A percentile compares a stretch with the other conserved stretches of the same genome.
Evolutionary conservation across 1,140 invertebrate genomes (phyloP).

Genomic region (Ptiloglossa arizonensis): DNA sequence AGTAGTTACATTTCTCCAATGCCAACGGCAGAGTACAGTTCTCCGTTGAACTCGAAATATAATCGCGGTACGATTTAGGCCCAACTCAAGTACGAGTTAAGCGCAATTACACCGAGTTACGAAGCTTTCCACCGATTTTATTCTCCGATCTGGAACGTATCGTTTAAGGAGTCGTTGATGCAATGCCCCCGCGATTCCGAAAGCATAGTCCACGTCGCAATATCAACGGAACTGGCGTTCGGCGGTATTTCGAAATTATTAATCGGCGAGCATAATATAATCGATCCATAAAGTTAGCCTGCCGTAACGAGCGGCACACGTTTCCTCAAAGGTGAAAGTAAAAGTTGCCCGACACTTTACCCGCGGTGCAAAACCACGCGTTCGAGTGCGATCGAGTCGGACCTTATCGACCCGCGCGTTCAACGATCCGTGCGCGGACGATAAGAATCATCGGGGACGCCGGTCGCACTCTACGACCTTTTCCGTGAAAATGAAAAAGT

Average conservation of each 20-base stretch:
- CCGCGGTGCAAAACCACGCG: slow-evolving; percentile 20
- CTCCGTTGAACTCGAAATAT: too few species aligned
- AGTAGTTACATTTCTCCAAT: too few species aligned
- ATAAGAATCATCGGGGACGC: slow-evolving; percentile 5
- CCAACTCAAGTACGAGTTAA: too few species aligned
- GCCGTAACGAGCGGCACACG: slow-evolving; percentile 71
- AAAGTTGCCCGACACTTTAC: slow-evolving; percentile 63
- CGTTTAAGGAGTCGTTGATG: background rate
- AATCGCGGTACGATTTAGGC: too few species aligned
- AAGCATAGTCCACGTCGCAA: background rate
- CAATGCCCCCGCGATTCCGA: background rate
- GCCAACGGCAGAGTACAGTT: too few species aligned
- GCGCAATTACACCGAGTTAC: too few species aligned
- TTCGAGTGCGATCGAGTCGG: slow-evolving; percentile 1
- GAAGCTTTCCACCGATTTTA: too few species aligned
- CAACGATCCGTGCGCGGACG: background rate
- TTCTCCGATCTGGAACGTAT: background rate
- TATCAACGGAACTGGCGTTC: slow-evolving; percentile 7
- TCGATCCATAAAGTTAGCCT: slow-evolving; percentile 74
- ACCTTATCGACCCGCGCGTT: slow-evolving; percentile 21
- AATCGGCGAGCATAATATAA: slow-evolving; percentile 74
- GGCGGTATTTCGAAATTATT: slow-evolving; percentile 70
- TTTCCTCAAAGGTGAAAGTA: slow-evolving; percentile 79
- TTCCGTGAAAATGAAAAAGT: background rate
- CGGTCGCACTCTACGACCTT: background rate